A percentile compares a stretch with the other conserved stretches of the same genome.
Conservation (phyloP, 2,797 vertebrate species). For the Sebastes iracundus region DNA sequence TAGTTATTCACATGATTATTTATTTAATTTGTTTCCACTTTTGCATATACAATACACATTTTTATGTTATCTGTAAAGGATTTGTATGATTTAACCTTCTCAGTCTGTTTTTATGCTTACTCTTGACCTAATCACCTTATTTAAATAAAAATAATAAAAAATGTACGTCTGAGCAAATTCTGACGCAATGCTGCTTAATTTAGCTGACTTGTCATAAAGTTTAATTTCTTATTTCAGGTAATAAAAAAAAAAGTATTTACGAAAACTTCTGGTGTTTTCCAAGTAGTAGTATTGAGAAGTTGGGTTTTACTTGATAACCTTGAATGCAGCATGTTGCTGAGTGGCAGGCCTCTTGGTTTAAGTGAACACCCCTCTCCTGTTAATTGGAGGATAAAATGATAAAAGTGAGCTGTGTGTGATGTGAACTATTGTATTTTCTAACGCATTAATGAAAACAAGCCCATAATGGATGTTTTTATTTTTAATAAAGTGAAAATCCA, state of each 20-base stretch:
- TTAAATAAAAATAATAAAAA: neutral
- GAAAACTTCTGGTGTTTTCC: neutral
- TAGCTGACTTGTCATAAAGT: neutral
- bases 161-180: neutral
- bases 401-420: neutral
- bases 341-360: conserved; percentile 31
- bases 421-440: neutral
- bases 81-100: neutral
- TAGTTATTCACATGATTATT: neutral
- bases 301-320: conserved; percentile 18
- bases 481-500: conserved; percentile 58
- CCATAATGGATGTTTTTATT: conserved; percentile 39
- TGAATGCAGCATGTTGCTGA: conserved; percentile 66
- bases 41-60: neutral
- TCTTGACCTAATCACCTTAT: neutral
- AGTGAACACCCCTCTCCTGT: conserved; percentile 2
- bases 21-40: neutral
- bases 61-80: neutral
- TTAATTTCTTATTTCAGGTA: neutral
- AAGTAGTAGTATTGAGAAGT: neutral
- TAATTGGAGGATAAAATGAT: neutral
- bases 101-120: neutral
- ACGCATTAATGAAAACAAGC: neutral
- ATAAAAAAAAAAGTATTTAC: too few species aligned
- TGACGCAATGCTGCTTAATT: neutral